Evolutionary conservation across 2,888 invertebrate species (phyloP), one percentile per base, ranked within the genome.

Genomic region (Aphodius sticticus): DNA sequence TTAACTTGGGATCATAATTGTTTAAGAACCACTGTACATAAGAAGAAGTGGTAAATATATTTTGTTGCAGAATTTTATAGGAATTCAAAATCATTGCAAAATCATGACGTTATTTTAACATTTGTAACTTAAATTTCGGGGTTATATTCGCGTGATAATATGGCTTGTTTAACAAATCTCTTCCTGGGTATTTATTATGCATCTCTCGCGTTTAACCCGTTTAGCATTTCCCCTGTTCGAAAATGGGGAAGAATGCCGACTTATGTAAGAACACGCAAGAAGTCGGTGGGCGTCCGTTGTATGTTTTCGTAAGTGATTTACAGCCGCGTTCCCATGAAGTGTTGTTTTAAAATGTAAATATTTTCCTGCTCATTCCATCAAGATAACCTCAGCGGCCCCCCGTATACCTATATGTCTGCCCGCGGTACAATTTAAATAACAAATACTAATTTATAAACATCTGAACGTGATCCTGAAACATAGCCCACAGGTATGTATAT

Each of bases 221-320:
- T 53, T 53, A 12, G 53, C 7, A 53, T 53, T 9, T 53, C 9
- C 53, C 7, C 53, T 5, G 12, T 53, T 53, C 53, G 53, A 53
- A 5, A 53, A 53, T 53, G 53, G 53, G 53, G 53, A 53, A 53
- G 53, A 53, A 53, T 53, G 53, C 53, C 2, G 53, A 12, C 53
- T 53, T 53, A 53, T 53, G 53, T 53, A 53, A 53, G 53, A 53
- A 53, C 53, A 53, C 53, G 53, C 53, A 53, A 53, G 53, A 53
- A 53, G 53, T 53, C 53, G 53, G 53, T 53, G 53, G 53, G 53
- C 53, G 53, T 53, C 53, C 53, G 53, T 9, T 53, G 53, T 53
- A 53, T 53, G 53, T 53, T 53, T 53, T 53, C 53, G 53, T 53
- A 53, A 53, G 53, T 53, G 53, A 53, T 53, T 53, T 53, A 53